phyloP scores from a whole-genome alignment of 2,113 vertebrate genomes.

The Taurulus bubalis region DNA sequence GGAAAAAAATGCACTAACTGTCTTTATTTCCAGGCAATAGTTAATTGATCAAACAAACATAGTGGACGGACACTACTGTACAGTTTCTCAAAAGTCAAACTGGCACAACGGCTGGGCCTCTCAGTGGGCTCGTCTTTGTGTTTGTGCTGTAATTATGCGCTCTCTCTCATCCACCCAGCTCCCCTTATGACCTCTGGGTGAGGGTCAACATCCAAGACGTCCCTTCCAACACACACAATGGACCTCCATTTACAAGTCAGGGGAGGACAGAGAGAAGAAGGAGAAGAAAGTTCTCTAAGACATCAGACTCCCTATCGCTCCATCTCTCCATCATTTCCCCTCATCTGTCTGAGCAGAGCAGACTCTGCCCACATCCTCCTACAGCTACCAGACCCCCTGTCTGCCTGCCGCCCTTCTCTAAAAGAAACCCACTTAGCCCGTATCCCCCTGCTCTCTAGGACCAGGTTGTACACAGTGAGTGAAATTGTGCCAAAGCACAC shows the following conservation, averaged over 20 bases:
- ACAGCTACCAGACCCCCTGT: conserved; percentile 54
- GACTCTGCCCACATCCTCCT: conserved; percentile 71
- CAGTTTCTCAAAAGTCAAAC: conserved; percentile 41
- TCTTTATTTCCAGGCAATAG: conserved; percentile 46
- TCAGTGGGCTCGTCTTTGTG: conserved; percentile 61
- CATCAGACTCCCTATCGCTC: conserved; percentile 61
- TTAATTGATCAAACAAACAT: conserved; percentile 49
- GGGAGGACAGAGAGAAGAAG: conserved; percentile 44
- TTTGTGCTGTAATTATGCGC: conserved; percentile 74
- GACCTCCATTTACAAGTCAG: conserved; percentile 69
- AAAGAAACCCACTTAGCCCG: conserved; percentile 61
- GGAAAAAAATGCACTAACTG: conserved; percentile 50
- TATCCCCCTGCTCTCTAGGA: conserved; percentile 44
- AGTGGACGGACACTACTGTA: conserved; percentile 33
- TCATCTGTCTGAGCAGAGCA: conserved; percentile 58
- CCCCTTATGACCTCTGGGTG: conserved; percentile 66
- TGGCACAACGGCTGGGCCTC: conserved; percentile 44
- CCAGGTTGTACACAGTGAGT: conserved; percentile 40
- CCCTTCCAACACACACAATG: conserved; percentile 68
- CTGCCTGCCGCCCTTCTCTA: conserved; percentile 47
- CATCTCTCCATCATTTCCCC: conserved; percentile 70
- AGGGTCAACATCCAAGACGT: conserved; percentile 74
- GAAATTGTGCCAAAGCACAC: conserved; percentile 47
- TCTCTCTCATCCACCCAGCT: conserved; percentile 66
- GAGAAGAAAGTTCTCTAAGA: conserved; percentile 62